Evolutionary conservation across 2,888 invertebrate genomes (phyloP), one percentile per base, ranked within the genome.

Genomic region (Apamea monoglypha): DNA sequence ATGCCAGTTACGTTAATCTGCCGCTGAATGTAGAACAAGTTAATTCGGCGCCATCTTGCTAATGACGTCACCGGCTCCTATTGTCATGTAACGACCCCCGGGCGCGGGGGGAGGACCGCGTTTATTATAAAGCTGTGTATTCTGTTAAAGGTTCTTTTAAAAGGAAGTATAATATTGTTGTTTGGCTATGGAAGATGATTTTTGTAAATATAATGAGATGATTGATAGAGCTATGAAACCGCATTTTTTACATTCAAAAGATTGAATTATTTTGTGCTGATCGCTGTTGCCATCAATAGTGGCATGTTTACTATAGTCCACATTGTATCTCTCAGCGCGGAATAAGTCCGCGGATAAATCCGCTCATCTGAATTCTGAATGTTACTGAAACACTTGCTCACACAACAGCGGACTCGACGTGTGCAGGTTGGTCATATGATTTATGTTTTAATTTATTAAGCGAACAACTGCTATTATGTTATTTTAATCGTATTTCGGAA

Each of bases 11-110:
- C 76, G 77, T 77, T 89, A 88, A 88, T 88, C 88, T 86, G 72
- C 64, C 74, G 76, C 83, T 81, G 86, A 83, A 78, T 81, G 88
- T 81, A 75, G 88, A 81, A 89, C 88, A 89, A 89, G 86, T 89
- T 88, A 88, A 89, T 87, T 89, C 85, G 76, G 25, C 81, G 86
- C 72, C 89, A 89, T 83, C 86, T 88, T 89, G 88, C 86, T 86
- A 88, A 89, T 88, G 88, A 89, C 89, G 88, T 88, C 88, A 88
- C 83, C 74, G 70, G 82, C 76, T 73, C 56, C 86, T 74, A 83
- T 88, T 88, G 88, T 88, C 83, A 77, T 74, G 85, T 85, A 75
- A 87, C 81, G 77, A 77, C 74, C 66, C 66, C 66, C 69, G n/a
- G 40, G 40, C 14, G 18, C 16, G 32, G 29, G 61, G 70, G 68